Evolutionary conservation across 2,797 vertebrate genomes (phyloP).

Genomic region (Remorina albescens): DNA sequence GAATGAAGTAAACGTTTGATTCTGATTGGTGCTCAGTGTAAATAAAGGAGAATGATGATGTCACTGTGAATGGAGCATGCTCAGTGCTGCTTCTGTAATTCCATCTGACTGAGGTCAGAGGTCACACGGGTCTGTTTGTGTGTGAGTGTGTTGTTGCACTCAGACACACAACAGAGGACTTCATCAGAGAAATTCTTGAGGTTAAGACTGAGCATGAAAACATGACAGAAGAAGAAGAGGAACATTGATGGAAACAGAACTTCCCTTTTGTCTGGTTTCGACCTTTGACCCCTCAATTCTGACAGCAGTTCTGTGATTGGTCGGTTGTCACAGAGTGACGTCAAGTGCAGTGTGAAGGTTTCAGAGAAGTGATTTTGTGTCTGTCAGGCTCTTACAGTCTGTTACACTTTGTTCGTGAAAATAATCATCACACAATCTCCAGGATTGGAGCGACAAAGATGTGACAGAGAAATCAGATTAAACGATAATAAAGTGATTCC

Average conservation of each 20-base stretch:
- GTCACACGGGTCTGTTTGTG: slow-evolving; percentile 31
- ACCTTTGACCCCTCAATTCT: slow-evolving; percentile 29
- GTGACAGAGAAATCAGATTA: too few relatives aligned
- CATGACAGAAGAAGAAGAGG: slow-evolving; percentile 25
- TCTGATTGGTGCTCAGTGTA: not conserved
- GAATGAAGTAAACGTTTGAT: too few relatives aligned
- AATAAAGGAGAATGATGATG: not conserved
- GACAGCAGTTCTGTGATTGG: slow-evolving; percentile 38
- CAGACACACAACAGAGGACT: slow-evolving; percentile 29
- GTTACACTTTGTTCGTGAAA: too few relatives aligned
- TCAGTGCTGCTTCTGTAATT: not conserved
- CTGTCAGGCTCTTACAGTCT: not conserved
- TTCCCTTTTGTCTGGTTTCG: slow-evolving; percentile 25
- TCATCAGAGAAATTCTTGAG: slow-evolving; percentile 28
- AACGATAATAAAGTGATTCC: too few relatives aligned
- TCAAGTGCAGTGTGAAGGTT: not conserved
- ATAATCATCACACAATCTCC: too few relatives aligned
- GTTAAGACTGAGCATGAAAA: not conserved
- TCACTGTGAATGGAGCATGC: not conserved
- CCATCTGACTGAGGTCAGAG: slow-evolving; percentile 35
- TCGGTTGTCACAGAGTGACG: slow-evolving; percentile 6
- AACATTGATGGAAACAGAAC: slow-evolving; percentile 49
- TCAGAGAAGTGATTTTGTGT: not conserved
- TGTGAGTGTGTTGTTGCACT: slow-evolving; percentile 19
- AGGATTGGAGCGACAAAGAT: too few relatives aligned